Conservation (phyloP, 2,113 vertebrate species). For the Aplodontia rufa region DNA sequence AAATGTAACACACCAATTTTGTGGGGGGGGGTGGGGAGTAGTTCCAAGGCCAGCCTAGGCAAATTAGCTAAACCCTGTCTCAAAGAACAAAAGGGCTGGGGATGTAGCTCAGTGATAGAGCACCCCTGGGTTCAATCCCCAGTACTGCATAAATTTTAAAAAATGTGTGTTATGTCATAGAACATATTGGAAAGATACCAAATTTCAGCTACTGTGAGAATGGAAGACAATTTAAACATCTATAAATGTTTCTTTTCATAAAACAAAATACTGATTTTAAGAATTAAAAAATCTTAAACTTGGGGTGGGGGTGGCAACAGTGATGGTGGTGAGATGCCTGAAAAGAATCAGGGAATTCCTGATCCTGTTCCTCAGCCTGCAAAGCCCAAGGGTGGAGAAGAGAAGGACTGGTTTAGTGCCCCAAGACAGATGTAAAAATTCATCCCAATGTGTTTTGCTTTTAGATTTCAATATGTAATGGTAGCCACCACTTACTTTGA, state of each 20-base stretch:
- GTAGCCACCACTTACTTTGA: conserved; percentile 79
- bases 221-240: background rate
- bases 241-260: background rate
- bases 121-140: background rate
- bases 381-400: background rate
- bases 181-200: background rate
- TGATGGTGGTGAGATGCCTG: background rate
- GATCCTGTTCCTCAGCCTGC: background rate
- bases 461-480: background rate
- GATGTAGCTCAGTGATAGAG: background rate
- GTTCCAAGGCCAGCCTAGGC: background rate
- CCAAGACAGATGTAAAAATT: background rate
- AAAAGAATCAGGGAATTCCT: background rate
- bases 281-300: background rate
- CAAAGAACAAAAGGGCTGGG: background rate
- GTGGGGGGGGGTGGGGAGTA: too few relatives aligned
- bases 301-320: background rate
- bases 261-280: background rate
- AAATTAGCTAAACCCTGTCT: background rate
- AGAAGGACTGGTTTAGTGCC: background rate
- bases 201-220: background rate
- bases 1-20: too few relatives aligned
- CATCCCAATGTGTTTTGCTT: background rate
- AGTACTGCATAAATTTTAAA: background rate
- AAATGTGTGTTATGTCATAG: background rate